These are phyloP conservation scores for Puntigrus tetrazona DNA, from an alignment of 2,113 vertebrate species.

Conservation along the genomic window DNA sequence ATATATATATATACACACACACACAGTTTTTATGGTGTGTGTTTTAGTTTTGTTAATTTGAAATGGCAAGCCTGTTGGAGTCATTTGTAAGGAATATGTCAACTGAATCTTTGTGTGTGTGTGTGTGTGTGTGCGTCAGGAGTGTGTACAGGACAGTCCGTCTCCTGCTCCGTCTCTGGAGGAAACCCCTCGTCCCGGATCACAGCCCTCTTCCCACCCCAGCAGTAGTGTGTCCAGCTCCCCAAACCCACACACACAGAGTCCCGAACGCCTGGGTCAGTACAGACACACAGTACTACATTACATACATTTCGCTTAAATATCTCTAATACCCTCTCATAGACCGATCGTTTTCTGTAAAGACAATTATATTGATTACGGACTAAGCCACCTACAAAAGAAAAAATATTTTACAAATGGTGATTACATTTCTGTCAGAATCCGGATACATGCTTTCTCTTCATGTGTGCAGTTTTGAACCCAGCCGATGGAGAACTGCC, in stretches of 20 bases:
- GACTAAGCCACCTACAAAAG: not conserved
- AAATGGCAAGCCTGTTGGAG: not conserved
- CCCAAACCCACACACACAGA: constrained; percentile 54
- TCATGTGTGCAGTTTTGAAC: constrained; percentile 71
- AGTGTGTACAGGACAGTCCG: constrained; percentile 57
- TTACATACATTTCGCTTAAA: not conserved
- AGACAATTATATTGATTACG: not conserved
- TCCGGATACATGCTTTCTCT: not conserved
- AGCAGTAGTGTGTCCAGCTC: constrained; percentile 60
- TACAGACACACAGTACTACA: constrained; percentile 13
- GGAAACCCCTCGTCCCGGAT: constrained; percentile 53
- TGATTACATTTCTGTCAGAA: not conserved
- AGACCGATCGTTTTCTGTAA: not conserved
- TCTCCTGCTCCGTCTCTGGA: constrained; percentile 57
- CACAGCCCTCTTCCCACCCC: constrained; percentile 54
- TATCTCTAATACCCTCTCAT: not conserved
- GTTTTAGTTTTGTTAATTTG: not conserved
- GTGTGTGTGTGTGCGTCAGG: constrained; percentile 45
- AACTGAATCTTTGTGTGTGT: constrained; percentile 10
- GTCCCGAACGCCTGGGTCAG: constrained; percentile 54
- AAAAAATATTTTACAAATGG: too few species aligned
- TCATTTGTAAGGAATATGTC: not conserved
- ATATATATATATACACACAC: too few species aligned
- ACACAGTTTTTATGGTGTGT: not conserved
- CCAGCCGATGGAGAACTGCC: constrained; percentile 77